Evolutionary conservation across 2,797 vertebrate species (phyloP).

Genomic region (Coilia nasus): DNA sequence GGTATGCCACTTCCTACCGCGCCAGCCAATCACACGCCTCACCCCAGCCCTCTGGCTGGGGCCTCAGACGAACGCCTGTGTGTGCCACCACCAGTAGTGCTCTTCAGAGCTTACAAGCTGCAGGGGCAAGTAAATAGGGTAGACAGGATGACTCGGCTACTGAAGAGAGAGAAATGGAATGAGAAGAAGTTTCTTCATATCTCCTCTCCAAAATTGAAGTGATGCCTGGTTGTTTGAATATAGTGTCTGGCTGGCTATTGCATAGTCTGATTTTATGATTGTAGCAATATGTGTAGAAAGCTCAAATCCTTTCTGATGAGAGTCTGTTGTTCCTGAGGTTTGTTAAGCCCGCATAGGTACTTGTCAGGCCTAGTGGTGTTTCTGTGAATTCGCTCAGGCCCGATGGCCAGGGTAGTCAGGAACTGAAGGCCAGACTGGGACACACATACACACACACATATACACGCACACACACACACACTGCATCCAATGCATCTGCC

Average conservation of each 20-base stretch:
- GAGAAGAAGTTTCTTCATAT: background rate
- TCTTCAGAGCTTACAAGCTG: background rate
- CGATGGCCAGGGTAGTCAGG: background rate
- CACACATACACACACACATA: background rate
- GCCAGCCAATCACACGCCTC: background rate
- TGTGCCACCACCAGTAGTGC: background rate
- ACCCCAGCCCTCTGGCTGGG: background rate
- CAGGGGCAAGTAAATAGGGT: background rate
- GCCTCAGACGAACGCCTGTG: background rate
- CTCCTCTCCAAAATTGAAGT: no score
- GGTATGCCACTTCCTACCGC: constrained; percentile 69
- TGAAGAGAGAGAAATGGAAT: background rate
- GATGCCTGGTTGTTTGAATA: no score
- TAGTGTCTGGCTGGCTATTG: no score
- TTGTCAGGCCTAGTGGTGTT: background rate
- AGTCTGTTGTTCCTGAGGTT: background rate
- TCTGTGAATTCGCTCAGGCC: background rate
- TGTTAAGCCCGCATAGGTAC: background rate
- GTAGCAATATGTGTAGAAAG: background rate
- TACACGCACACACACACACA: background rate
- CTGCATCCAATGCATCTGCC: background rate
- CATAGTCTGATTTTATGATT: background rate
- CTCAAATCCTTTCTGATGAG: background rate
- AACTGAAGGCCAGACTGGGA: background rate
- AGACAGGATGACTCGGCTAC: background rate